phyloP scores from a whole-genome alignment of 2,797 vertebrate species.

The Dryobates pubescens region DNA sequence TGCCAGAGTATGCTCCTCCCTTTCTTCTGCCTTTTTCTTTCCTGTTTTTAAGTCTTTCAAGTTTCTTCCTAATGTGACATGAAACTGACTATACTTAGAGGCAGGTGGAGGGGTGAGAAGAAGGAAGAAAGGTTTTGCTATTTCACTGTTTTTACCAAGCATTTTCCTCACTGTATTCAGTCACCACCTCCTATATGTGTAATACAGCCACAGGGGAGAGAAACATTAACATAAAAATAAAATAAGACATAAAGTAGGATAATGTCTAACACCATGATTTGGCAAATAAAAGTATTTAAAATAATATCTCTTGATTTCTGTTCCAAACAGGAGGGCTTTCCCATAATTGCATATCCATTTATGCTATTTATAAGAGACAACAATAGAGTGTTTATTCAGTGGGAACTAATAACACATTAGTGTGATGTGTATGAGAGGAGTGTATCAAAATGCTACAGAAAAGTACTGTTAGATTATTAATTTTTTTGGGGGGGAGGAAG shows the following conservation, averaged over 20 bases:
- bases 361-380: background rate
- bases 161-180: background rate
- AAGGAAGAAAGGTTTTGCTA: background rate
- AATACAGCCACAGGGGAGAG: background rate
- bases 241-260: background rate
- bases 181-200: background rate
- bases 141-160: background rate
- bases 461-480: background rate
- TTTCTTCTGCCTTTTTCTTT: background rate
- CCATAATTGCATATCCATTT: background rate
- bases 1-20: background rate
- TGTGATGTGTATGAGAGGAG: background rate
- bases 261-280: background rate
- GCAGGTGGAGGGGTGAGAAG: background rate
- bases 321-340: background rate
- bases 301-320: background rate
- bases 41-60: background rate
- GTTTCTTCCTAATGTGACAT: background rate
- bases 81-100: slow-evolving; percentile 4
- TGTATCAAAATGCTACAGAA: background rate
- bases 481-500: background rate
- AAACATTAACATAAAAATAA: background rate
- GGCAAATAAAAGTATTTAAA: background rate
- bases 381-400: background rate
- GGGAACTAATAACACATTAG: background rate